Percentiles rank a stretch among this genome's conserved stretches.
phyloP scores from a whole-genome alignment of 2,797 vertebrate species.

The Sciurus vulgaris region DNA sequence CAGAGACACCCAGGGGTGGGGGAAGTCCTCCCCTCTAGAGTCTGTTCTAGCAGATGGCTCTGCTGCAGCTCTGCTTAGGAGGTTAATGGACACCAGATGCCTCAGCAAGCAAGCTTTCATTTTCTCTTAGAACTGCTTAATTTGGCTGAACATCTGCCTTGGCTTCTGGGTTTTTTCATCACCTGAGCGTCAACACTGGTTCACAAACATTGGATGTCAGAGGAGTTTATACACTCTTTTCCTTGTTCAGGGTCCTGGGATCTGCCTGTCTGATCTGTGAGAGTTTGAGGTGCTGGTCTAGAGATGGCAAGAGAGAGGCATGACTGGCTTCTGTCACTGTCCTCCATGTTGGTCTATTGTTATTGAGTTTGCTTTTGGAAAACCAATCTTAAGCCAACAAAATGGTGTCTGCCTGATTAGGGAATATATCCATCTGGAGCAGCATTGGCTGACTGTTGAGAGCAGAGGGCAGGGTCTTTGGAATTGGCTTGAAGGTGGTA shows the following conservation, averaged over 20 bases:
- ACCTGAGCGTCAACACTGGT: slow-evolving; percentile 52
- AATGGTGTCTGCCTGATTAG: slow-evolving; percentile 84
- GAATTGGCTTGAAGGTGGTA: slow-evolving; percentile 14
- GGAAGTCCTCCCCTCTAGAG: slow-evolving; percentile 34
- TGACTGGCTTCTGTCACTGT: neutral
- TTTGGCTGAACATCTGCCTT: slow-evolving; percentile 73
- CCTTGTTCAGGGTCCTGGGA: neutral
- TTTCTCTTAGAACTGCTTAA: slow-evolving; percentile 62
- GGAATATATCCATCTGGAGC: slow-evolving; percentile 83
- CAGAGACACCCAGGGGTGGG: slow-evolving; percentile 44
- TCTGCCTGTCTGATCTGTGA: neutral
- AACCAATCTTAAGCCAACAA: slow-evolving; percentile 84
- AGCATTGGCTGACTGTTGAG: slow-evolving; percentile 56
- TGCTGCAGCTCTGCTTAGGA: slow-evolving; percentile 2
- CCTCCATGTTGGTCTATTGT: slow-evolving; percentile 75
- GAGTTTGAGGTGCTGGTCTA: neutral
- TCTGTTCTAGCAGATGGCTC: slow-evolving; percentile 65
- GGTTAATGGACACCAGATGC: neutral
- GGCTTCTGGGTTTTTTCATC: slow-evolving; percentile 46
- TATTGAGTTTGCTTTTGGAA: slow-evolving; percentile 80
- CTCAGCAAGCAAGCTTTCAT: slow-evolving; percentile 18
- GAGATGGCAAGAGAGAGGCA: neutral
- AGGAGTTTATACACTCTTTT: neutral
- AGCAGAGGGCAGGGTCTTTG: neutral
- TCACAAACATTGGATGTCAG: fast-evolving